Conservation (phyloP, 2,113 vertebrate species). For the Megaceryle torquata region DNA sequence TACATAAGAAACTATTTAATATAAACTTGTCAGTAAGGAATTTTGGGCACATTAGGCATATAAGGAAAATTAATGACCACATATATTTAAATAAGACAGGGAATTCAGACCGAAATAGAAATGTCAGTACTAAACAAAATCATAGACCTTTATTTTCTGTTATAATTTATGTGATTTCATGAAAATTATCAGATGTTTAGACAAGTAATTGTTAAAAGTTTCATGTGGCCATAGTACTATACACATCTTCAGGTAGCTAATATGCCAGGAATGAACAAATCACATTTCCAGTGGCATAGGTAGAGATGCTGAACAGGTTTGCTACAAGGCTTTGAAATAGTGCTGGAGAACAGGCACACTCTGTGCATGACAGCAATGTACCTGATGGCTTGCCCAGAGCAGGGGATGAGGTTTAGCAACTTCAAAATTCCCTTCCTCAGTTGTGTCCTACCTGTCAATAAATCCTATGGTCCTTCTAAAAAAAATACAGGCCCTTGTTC, state of each 20-base stretch:
- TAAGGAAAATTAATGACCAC: not conserved
- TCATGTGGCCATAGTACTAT: not conserved
- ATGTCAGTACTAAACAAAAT: not conserved
- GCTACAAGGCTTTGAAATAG: not conserved
- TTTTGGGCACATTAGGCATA: not conserved
- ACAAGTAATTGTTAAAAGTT: not conserved
- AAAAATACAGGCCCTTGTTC: not conserved
- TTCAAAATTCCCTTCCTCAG: not conserved
- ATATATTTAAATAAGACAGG: not conserved
- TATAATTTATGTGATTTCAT: not conserved
- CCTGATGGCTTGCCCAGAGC: not conserved
- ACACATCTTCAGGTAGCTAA: not conserved
- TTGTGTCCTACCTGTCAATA: not conserved
- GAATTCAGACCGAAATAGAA: not conserved
- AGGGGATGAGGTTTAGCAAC: accelerated
- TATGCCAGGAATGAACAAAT: not conserved
- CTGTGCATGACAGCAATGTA: accelerated
- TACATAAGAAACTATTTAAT: not conserved
- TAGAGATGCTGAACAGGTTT: not conserved
- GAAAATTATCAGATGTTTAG: not conserved
- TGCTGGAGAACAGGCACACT: not conserved
- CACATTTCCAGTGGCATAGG: not conserved
- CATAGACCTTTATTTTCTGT: not conserved
- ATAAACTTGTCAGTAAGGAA: not conserved
- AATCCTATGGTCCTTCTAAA: not conserved